These are phyloP conservation scores for Operophtera brumata DNA, from an alignment of 2,888 invertebrate species.

Conservation along the genomic window DNA sequence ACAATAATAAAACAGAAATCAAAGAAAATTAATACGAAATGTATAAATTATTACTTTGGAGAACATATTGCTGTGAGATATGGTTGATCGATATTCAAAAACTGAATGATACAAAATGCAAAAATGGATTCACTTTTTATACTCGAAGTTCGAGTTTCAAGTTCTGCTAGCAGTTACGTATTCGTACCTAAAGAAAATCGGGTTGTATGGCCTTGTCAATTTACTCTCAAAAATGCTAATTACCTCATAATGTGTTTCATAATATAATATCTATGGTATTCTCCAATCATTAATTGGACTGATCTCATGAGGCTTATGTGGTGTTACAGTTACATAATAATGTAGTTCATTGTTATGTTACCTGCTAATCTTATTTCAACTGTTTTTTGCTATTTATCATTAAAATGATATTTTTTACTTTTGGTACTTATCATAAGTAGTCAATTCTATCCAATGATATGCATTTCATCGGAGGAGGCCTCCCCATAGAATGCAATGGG, in stretches of 20 bases:
- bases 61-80: conserved; percentile 45
- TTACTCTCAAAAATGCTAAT: conserved; percentile 4
- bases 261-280: not conserved
- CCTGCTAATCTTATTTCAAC: not conserved
- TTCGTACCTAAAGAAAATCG: conserved; percentile 22
- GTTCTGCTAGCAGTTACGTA: conserved; percentile 26
- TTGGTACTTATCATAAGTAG: no score
- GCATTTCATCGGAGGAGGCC: no score
- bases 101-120: conserved; percentile 48
- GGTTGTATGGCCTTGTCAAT: conserved; percentile 14
- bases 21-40: not conserved
- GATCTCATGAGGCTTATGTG: not conserved
- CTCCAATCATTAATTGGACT: not conserved
- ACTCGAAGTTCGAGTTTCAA: conserved; percentile 38
- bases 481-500: no score
- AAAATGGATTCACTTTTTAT: conserved; percentile 49
- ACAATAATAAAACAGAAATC: no score
- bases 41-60: conserved; percentile 46
- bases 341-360: not conserved
- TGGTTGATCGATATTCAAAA: conserved; percentile 35
- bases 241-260: conserved; percentile 8
- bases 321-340: not conserved
- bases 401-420: no score
- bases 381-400: not conserved
- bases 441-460: no score